A percentile compares a stretch with the other conserved stretches of the same genome.
Conservation (phyloP, 2,888 invertebrate genomes). For the Neoascia interrupta region DNA sequence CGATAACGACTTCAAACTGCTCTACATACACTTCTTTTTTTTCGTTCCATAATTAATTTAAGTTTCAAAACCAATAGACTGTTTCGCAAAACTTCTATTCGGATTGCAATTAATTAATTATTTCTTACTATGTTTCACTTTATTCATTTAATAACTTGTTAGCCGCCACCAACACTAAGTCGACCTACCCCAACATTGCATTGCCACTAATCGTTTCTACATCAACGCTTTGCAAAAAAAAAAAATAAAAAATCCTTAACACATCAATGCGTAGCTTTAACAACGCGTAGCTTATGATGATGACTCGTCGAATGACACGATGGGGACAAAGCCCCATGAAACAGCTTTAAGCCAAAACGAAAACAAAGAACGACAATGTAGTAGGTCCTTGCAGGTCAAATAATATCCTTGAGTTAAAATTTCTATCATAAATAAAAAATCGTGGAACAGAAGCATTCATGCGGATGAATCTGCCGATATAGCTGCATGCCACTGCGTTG, state of each 20-base stretch:
- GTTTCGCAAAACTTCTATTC: background rate
- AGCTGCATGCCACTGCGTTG: background rate
- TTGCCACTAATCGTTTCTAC: constrained; percentile 9
- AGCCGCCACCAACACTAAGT: background rate
- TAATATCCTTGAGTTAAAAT: constrained; percentile 44
- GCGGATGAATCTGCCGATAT: background rate
- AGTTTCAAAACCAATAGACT: too few species aligned
- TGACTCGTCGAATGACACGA: background rate
- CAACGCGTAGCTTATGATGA: too few species aligned
- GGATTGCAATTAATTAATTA: background rate
- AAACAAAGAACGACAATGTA: too few species aligned
- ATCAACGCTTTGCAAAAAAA: constrained; percentile 15
- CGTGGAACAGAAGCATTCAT: constrained; percentile 5
- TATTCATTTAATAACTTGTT: too few species aligned
- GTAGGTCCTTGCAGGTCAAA: constrained; percentile 43
- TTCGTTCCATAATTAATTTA: too few species aligned
- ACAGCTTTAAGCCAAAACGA: too few species aligned
- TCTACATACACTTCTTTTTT: too few species aligned
- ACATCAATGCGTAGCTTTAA: constrained; percentile 20
- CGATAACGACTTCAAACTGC: too few species aligned
- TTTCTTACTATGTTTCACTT: too few species aligned
- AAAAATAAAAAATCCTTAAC: background rate
- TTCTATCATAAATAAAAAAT: constrained; percentile 62
- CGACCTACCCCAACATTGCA: constrained; percentile 1
- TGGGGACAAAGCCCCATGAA: too few species aligned